Percentiles rank a stretch among this genome's conserved stretches.
phyloP scores from a whole-genome alignment of 1,140 invertebrate genomes.

The Heliconius hermathena region DNA sequence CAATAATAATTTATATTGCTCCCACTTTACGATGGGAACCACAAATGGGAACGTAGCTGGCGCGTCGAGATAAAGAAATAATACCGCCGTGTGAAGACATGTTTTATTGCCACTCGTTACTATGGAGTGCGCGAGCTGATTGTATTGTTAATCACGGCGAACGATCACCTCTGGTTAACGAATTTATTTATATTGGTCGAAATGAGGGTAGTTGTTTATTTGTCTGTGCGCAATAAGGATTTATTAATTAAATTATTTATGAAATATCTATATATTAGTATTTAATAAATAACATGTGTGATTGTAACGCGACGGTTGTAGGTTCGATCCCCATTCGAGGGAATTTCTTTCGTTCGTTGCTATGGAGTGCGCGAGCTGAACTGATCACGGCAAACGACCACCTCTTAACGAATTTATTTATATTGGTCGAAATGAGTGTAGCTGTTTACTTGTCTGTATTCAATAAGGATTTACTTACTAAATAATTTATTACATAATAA shows the following conservation, averaged over 20 bases:
- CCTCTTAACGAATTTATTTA: slow-evolving; percentile 18
- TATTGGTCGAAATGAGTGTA: not conserved
- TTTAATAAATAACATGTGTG: too few relatives aligned
- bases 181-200: slow-evolving; percentile 16
- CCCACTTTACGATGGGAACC: slow-evolving; percentile 59
- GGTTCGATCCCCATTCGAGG: too few relatives aligned
- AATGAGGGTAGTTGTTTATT: slow-evolving; percentile 6
- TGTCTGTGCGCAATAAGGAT: not conserved
- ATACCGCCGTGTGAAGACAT: slow-evolving; percentile 57
- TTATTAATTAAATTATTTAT: not conserved
- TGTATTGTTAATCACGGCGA: slow-evolving; percentile 40
- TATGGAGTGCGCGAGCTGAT: slow-evolving; percentile 42
- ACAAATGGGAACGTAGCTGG: slow-evolving; percentile 64
- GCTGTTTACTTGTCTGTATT: not conserved
- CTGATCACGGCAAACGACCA: slow-evolving; percentile 35
- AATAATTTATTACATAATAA: too few relatives aligned
- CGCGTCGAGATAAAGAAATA: slow-evolving; percentile 67
- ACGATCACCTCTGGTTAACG: slow-evolving; percentile 33
- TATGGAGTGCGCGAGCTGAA: slow-evolving; percentile 40
- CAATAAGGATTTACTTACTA: not conserved
- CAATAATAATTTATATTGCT: slow-evolving; percentile 63
- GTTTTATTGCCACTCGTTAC: slow-evolving; percentile 64
- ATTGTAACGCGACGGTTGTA: too few relatives aligned
- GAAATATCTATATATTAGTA: too few relatives aligned
- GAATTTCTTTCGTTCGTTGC: slow-evolving; percentile 38